These are phyloP conservation scores for Sorex fumeus DNA, from an alignment of 2,113 vertebrate genomes.

Conservation along the genomic window DNA sequence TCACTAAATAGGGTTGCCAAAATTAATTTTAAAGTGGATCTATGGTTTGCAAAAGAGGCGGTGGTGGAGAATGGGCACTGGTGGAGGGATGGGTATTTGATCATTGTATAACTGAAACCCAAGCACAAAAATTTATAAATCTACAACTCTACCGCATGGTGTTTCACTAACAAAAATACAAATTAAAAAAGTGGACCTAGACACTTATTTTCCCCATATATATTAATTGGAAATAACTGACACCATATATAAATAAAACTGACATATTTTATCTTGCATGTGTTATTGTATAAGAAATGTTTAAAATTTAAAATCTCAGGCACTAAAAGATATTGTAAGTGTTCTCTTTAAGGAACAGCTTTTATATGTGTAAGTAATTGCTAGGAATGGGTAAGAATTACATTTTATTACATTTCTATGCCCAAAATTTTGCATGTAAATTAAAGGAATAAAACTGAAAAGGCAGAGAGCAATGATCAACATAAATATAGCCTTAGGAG, in stretches of 20 bases:
- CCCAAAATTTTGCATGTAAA: constrained; percentile 16
- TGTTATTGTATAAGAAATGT: not conserved
- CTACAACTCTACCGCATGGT: no score
- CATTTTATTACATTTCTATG: not conserved
- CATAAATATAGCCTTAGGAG: not conserved
- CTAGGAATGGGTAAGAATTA: not conserved
- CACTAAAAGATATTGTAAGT: not conserved
- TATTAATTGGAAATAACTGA: constrained; percentile 4
- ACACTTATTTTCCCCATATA: not conserved
- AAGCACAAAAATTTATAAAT: no score
- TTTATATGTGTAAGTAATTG: constrained; percentile 43
- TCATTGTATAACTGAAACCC: no score
- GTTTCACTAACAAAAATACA: no score
- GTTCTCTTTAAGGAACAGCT: not conserved
- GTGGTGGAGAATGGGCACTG: no score
- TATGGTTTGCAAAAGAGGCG: no score
- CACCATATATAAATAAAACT: constrained; percentile 12
- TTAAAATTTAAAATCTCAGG: not conserved
- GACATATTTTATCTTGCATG: constrained; percentile 5
- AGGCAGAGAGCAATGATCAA: not conserved
- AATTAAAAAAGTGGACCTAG: not conserved
- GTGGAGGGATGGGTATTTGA: no score
- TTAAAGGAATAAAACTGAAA: constrained; percentile 35
- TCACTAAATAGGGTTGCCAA: not conserved
- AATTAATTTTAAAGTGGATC: not conserved